These are phyloP conservation scores for Fundulus diaphanus DNA, from an alignment of 2,797 vertebrate genomes.

Conservation along the genomic window DNA sequence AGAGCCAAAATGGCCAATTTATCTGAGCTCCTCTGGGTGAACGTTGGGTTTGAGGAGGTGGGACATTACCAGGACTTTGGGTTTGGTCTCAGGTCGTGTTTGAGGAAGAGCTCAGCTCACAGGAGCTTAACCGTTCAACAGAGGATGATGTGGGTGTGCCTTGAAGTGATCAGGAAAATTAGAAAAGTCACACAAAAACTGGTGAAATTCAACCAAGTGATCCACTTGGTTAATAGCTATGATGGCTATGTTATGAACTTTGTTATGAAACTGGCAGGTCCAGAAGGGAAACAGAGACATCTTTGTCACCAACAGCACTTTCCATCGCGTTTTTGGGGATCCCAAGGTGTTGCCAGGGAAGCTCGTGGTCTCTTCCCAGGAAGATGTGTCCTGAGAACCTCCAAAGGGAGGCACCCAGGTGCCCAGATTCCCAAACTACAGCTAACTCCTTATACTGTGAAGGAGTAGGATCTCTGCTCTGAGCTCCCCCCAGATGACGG, in stretches of 20 bases:
- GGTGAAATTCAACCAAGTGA: not conserved
- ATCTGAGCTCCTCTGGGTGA: slow-evolving; percentile 12
- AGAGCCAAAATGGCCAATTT: slow-evolving; percentile 5
- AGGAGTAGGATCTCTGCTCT: not conserved
- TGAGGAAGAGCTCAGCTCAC: not conserved
- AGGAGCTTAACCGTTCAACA: not conserved
- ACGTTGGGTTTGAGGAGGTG: slow-evolving; percentile 5
- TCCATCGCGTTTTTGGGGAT: not conserved
- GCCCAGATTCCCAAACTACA: not conserved
- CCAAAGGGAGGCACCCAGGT: not conserved
- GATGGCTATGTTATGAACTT: too few relatives aligned
- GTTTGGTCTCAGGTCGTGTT: not conserved
- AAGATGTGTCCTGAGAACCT: not conserved
- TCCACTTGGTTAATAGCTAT: too few relatives aligned
- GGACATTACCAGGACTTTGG: not conserved
- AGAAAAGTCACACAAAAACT: not conserved
- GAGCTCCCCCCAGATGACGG: not conserved
- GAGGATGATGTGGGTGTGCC: slow-evolving; percentile 37
- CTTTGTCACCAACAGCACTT: not conserved
- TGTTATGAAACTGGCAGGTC: slow-evolving; percentile 4
- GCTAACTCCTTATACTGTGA: not conserved
- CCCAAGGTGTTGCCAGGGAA: not conserved
- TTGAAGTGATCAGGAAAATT: slow-evolving; percentile 19
- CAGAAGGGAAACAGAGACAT: too few relatives aligned
- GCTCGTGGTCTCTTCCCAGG: not conserved